A percentile compares a stretch with the other conserved stretches of the same genome.
phyloP scores from a whole-genome alignment of 1,140 invertebrate species.

The Drosophila malerkotliana region DNA sequence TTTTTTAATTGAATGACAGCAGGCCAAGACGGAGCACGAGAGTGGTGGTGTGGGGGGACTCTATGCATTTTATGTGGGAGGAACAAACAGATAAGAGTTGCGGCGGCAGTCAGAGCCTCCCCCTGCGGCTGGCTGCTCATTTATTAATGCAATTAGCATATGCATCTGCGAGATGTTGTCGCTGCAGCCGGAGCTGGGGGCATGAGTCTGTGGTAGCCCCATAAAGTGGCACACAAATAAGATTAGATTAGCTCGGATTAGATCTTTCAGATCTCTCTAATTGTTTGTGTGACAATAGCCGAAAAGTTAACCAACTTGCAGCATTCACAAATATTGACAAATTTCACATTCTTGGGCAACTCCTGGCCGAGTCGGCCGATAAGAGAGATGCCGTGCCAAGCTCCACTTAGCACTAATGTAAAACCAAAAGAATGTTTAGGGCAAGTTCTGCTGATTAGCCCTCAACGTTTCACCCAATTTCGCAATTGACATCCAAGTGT shows the following conservation, averaged over 20 bases:
- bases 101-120: conserved; percentile 21
- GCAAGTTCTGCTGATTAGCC: conserved; percentile 26
- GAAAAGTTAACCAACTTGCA: not conserved
- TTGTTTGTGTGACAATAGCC: conserved; percentile 24
- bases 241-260: conserved; percentile 57
- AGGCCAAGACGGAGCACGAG: conserved; percentile 5
- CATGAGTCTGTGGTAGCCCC: conserved; percentile 53
- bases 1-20: conserved; percentile 77
- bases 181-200: not conserved
- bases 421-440: conserved; percentile 44
- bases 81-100: conserved; percentile 14
- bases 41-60: not conserved
- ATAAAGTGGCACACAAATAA: conserved; percentile 62
- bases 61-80: conserved; percentile 11
- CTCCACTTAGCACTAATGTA: conserved; percentile 58
- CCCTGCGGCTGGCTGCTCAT: conserved; percentile 28
- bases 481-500: conserved; percentile 62
- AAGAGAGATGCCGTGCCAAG: conserved; percentile 44
- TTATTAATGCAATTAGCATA: conserved; percentile 82
- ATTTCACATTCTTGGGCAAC: conserved; percentile 5
- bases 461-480: conserved; percentile 56
- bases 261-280: not conserved
- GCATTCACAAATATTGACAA: conserved; percentile 65
- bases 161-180: conserved; percentile 41
- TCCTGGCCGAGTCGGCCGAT: conserved; percentile 9